These are phyloP conservation scores for Glandiceps talaboti DNA, from an alignment of 53 echinoderm and acorn worm species.

Conservation along the genomic window DNA sequence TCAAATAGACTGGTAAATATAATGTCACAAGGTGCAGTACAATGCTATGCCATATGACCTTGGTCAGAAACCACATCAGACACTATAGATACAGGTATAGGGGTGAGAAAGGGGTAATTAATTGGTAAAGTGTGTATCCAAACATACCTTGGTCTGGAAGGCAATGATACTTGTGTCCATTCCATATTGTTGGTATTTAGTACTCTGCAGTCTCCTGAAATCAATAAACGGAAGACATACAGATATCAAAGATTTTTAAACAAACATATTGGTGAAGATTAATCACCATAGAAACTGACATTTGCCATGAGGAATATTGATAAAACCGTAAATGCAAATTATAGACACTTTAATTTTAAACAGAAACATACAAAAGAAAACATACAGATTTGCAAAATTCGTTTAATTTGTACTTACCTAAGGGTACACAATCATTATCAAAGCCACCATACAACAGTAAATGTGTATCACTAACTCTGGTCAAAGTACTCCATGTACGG, in stretches of 20 bases:
- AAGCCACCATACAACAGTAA: constrained; percentile 29
- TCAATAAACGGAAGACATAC: not conserved
- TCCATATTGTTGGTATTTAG: constrained; percentile 15
- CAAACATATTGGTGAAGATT: not conserved
- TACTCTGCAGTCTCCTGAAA: constrained; percentile 25
- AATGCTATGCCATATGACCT: no score
- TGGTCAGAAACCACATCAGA: no score
- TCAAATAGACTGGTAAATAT: no score
- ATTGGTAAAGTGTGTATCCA: no score
- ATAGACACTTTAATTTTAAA: no score
- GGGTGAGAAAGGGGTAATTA: no score
- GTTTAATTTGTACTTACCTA: constrained; percentile 20
- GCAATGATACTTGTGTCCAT: constrained; percentile 22
- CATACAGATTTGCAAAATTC: no score
- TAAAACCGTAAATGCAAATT: no score
- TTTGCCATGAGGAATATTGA: not conserved
- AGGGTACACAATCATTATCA: constrained; percentile 18
- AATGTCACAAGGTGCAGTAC: no score
- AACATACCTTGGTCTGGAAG: constrained; percentile 26
- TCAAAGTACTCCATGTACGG: constrained; percentile 27
- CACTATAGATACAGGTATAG: no score
- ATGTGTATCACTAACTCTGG: constrained; percentile 23
- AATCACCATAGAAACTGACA: not conserved
- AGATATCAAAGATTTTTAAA: no score
- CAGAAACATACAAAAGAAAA: no score